These are phyloP conservation scores for Tetranychus urticae DNA, from an alignment of 1,140 invertebrate species.

Conservation along the genomic window DNA sequence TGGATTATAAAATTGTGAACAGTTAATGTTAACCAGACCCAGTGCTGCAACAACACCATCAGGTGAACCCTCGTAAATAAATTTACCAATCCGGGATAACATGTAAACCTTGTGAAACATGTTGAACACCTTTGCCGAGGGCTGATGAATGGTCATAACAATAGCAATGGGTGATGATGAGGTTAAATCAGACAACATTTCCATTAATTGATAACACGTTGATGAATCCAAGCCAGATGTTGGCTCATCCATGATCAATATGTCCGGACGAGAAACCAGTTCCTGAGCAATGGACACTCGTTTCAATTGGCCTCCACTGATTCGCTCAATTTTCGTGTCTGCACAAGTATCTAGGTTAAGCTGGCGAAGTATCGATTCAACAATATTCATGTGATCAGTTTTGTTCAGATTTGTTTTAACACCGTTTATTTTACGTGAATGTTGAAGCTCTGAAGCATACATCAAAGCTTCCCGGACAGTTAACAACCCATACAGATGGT, in stretches of 20 bases:
- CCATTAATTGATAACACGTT: neutral
- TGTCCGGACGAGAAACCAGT: neutral
- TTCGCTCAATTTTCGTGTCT: neutral
- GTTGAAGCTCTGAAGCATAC: constrained; percentile 69
- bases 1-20: constrained; percentile 1
- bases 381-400: neutral
- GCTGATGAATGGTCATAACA: constrained; percentile 5
- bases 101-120: constrained; percentile 3
- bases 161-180: constrained; percentile 1
- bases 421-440: neutral
- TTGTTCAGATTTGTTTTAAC: neutral
- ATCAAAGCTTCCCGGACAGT: constrained; percentile 70
- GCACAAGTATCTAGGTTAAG: neutral
- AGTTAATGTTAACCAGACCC: neutral
- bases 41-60: neutral
- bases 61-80: constrained; percentile 2
- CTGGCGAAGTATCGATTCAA: neutral
- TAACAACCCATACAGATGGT: constrained; percentile 61
- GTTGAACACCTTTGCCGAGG: constrained; percentile 2
- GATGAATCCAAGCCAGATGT: constrained; percentile 4
- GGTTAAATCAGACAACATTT: neutral
- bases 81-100: neutral
- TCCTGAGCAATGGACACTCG: constrained; percentile 7
- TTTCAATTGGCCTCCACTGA: constrained; percentile 5
- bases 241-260: constrained; percentile 7